Evolutionary conservation across 2,113 vertebrate species (phyloP).

Genomic region (Hippoglossus stenolepis): DNA sequence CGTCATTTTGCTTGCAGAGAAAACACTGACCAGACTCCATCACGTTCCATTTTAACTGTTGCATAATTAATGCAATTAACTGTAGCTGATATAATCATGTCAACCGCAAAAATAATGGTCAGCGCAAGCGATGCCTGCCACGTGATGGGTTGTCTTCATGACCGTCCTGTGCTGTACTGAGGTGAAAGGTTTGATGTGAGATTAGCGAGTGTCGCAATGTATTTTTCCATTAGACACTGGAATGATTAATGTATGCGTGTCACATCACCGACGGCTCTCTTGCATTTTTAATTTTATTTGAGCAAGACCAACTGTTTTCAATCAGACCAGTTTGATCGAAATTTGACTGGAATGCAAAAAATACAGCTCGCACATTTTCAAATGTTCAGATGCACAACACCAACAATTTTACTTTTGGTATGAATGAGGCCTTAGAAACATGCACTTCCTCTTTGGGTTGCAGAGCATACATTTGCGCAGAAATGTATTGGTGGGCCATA

Average conservation of each 20-base stretch:
- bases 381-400: background rate
- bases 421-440: background rate
- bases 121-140: background rate
- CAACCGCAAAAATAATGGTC: background rate
- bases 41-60: background rate
- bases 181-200: background rate
- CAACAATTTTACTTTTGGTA: background rate
- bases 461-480: background rate
- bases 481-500: too few species aligned
- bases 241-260: background rate
- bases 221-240: background rate
- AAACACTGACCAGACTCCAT: background rate
- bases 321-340: background rate
- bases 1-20: background rate
- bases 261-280: background rate
- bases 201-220: background rate
- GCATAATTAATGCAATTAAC: slow-evolving; percentile 4
- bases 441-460: background rate
- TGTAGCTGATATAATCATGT: background rate
- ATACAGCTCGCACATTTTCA: background rate
- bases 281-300: background rate
- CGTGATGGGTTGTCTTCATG: background rate
- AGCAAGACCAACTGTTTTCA: background rate
- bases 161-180: background rate
- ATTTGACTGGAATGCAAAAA: background rate